These are phyloP conservation scores for Cryptosula pallasiana DNA, from an alignment of 2,888 invertebrate species.

Conservation along the genomic window DNA sequence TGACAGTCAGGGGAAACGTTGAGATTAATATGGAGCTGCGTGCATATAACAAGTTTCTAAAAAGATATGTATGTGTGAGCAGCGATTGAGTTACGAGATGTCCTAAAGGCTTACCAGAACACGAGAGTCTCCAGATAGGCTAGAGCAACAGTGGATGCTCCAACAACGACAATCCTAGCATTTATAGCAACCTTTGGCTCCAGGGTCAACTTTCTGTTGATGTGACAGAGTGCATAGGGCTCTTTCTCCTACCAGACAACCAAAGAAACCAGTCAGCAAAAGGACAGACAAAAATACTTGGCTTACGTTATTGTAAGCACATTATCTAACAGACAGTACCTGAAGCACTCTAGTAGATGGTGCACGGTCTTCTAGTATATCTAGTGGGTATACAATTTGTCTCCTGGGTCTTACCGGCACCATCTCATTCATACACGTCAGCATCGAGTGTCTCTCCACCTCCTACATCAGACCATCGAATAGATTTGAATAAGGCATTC, in stretches of 20 bases:
- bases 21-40: too few species aligned
- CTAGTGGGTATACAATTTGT: constrained; percentile 49
- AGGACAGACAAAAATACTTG: neutral
- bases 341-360: constrained; percentile 49
- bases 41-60: too few species aligned
- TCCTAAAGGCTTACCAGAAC: constrained; percentile 46
- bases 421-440: constrained; percentile 46
- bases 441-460: constrained; percentile 38
- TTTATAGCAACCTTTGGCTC: constrained; percentile 53
- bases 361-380: constrained; percentile 46
- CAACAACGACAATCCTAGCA: constrained; percentile 53
- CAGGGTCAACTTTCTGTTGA: constrained; percentile 51
- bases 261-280: neutral
- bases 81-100: too few species aligned
- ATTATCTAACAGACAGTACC: neutral
- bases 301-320: neutral
- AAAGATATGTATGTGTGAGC: too few species aligned
- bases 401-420: constrained; percentile 50
- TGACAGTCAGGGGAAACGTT: too few species aligned
- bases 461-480: too few species aligned
- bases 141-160: constrained; percentile 51
- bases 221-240: constrained; percentile 49
- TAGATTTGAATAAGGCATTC: too few species aligned
- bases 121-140: constrained; percentile 49
- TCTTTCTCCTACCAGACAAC: constrained; percentile 30